These are phyloP conservation scores for Rhabdomys pumilio DNA, from an alignment of 2,797 vertebrate species.

Conservation along the genomic window DNA sequence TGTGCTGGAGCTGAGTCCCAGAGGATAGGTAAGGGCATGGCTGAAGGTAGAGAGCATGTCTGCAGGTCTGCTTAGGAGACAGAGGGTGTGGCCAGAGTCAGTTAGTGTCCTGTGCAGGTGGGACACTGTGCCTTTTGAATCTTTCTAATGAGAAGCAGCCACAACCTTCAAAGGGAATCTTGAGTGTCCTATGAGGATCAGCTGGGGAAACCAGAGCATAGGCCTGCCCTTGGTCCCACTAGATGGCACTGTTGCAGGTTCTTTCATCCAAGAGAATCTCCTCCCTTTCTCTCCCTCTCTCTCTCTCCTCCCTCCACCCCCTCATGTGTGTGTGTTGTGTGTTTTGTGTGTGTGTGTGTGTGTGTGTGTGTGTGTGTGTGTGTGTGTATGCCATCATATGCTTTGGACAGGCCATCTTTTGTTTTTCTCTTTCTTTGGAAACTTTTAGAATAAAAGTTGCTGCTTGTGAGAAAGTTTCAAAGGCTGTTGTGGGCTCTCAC, in stretches of 20 bases:
- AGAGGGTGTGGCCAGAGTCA: no score
- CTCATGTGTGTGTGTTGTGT: no score
- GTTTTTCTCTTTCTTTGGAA: slow-evolving; percentile 33
- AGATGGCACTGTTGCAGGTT: slow-evolving; percentile 85
- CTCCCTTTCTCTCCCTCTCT: background rate
- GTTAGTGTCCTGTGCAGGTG: background rate
- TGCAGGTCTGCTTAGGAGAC: background rate
- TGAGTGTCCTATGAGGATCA: slow-evolving; percentile 22
- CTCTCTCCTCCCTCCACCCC: background rate
- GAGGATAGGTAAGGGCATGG: background rate
- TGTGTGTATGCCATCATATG: background rate
- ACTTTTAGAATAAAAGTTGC: slow-evolving; percentile 31
- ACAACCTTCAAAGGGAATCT: background rate
- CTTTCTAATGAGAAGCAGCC: background rate
- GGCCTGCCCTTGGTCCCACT: slow-evolving; percentile 67
- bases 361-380: background rate
- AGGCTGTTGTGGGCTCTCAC: background rate
- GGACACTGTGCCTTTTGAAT: background rate
- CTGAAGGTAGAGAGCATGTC: background rate
- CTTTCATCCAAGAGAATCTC: slow-evolving; percentile 57
- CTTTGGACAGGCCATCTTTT: background rate
- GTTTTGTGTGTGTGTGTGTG: background rate
- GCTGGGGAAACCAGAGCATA: background rate
- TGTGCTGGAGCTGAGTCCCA: background rate
- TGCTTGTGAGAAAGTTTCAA: slow-evolving; percentile 17